Base-by-base conservation (phyloP, 2,113 vertebrate genomes). In the Erythrocercus mccallii region DNA sequence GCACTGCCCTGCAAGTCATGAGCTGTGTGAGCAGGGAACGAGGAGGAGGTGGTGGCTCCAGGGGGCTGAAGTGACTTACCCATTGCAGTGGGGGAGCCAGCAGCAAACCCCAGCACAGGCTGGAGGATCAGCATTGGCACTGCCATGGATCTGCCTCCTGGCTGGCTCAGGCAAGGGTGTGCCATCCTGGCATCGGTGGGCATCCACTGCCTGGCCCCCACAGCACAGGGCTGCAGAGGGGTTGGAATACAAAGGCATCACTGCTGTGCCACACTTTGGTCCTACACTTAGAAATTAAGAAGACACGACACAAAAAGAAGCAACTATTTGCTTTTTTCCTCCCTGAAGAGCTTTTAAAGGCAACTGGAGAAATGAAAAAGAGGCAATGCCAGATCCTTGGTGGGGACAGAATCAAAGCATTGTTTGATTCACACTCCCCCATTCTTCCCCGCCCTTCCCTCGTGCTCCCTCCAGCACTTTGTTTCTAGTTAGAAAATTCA, bases 401-500 rank as follows among this genome's bases (percentile, higher is more conserved):
- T 37, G 0, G 48, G 87, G 66, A 95, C 79, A 83, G 70, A 97
- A 96, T 91, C 15, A 45, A 91, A 89, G 81, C 76, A 78, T 87
- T 95, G 83, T 96, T 95, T 79, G 50, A 79, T 88, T 92, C 88
- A 81, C 78, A 95, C 86, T 96, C 82, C 38, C 27, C 53, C 74
- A 79, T 60, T 92, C 94, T 94, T 95, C 70, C 21, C 48, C 56
- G 95, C 71, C 90, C 96, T 96, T 87, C 88, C 89, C 86, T 82
- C 15, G 0, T 10, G 2, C 87, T 89, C 91, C 90, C 90, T 96
- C 87, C 84, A 87, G 88, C 86, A 73, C 53, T 95, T 96, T 83
- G 83, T 95, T 97, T 95, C 84, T 96, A 83, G 86, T 95, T 83
- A 69, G 51, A 86, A 94, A 97, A 92, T 80, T 95, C 72, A 66